Percentiles rank a stretch among this genome's conserved stretches.
Evolutionary conservation across 2,888 invertebrate species (phyloP).

Genomic region (Germaria angustata): DNA sequence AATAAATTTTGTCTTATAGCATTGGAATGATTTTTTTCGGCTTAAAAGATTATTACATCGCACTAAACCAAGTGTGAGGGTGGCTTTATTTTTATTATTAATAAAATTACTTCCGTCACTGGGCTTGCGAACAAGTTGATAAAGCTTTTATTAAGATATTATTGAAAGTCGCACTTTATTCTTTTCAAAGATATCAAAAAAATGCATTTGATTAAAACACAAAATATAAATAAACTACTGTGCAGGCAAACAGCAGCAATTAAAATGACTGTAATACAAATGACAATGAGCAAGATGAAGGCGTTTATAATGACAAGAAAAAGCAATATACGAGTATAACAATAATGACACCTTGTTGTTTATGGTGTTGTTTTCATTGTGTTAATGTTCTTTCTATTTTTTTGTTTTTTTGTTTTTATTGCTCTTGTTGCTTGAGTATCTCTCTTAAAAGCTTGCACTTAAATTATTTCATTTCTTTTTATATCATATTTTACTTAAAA

Average conservation of each 20-base stretch:
- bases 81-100: too few relatives aligned
- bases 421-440: not conserved
- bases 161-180: too few relatives aligned
- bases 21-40: too few relatives aligned
- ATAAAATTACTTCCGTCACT: too few relatives aligned
- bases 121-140: too few relatives aligned
- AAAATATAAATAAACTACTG: too few relatives aligned
- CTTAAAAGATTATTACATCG: too few relatives aligned
- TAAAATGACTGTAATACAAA: conserved; percentile 6
- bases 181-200: too few relatives aligned
- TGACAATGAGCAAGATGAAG: not conserved
- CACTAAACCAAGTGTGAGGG: too few relatives aligned
- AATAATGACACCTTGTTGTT: conserved; percentile 31
- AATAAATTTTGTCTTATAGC: too few relatives aligned
- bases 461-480: conserved; percentile 2
- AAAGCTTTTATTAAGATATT: too few relatives aligned
- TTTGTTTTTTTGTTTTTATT: not conserved
- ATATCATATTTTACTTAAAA: not conserved
- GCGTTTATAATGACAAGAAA: conserved; percentile 1
- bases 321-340: not conserved
- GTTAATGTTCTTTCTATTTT: not conserved
- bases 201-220: too few relatives aligned
- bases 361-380: conserved; percentile 22
- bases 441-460: not conserved
- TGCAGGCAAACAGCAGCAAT: not conserved